These are phyloP conservation scores for Hippasteria phrygiana DNA, from an alignment of 53 echinoderm and acorn worm genomes.

Conservation along the genomic window DNA sequence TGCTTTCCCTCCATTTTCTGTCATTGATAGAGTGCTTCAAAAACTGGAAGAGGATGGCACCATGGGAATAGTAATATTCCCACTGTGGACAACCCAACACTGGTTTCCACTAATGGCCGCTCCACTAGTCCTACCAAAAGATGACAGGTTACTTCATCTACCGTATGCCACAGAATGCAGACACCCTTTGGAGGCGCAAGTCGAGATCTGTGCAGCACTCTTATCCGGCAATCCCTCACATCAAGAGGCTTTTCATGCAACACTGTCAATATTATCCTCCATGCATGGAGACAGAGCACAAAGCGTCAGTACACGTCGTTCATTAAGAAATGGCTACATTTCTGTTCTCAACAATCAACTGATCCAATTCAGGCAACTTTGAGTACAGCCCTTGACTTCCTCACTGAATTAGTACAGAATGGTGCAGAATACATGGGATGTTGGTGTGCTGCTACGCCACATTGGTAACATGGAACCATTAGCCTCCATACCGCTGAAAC, in stretches of 20 bases:
- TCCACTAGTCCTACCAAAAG: conserved; percentile 23
- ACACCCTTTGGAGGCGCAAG: not conserved
- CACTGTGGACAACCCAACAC: conserved; percentile 24
- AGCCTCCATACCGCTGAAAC: not conserved
- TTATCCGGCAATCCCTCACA: conserved; percentile 16
- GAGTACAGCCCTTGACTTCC: not conserved
- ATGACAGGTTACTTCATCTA: not conserved
- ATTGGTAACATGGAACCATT: not conserved
- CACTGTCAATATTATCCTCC: not conserved
- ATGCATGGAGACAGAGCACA: conserved; percentile 6
- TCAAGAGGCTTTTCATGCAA: not conserved
- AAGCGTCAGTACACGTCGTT: not conserved
- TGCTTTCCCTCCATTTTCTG: conserved; percentile 23
- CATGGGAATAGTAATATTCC: not conserved
- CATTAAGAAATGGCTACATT: not conserved
- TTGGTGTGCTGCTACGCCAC: not conserved
- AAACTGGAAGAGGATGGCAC: conserved; percentile 9
- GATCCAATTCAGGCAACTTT: conserved; percentile 4
- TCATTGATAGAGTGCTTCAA: conserved; percentile 29
- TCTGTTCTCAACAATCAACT: not conserved
- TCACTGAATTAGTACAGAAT: not conserved
- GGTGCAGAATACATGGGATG: not conserved
- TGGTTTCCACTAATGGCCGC: not conserved
- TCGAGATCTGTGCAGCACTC: conserved; percentile 26
- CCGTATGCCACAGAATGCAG: conserved; percentile 8